These are phyloP conservation scores for Iphiclides podalirius DNA, from an alignment of 2,888 invertebrate genomes.

Conservation along the genomic window DNA sequence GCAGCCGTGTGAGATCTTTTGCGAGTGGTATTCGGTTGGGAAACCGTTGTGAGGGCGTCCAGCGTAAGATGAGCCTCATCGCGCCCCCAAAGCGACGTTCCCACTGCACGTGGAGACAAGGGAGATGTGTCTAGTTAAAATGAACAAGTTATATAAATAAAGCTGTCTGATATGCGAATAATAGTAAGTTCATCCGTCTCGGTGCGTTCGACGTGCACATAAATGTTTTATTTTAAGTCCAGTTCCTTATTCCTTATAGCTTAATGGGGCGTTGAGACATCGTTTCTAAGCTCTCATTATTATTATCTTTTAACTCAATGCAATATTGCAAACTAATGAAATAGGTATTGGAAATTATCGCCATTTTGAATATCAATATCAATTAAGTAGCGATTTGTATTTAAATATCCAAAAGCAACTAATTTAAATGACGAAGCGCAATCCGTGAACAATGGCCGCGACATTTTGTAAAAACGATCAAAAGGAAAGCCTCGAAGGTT, in stretches of 20 bases:
- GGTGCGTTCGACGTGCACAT: constrained; percentile 42
- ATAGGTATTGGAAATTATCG: too few species aligned
- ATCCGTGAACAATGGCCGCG: constrained; percentile 3
- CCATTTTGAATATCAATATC: too few species aligned
- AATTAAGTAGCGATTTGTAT: too few species aligned
- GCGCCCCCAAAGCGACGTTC: constrained; percentile 38
- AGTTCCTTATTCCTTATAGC: constrained; percentile 8
- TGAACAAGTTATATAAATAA: constrained; percentile 72
- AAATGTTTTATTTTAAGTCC: constrained; percentile 24
- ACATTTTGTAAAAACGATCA: not conserved
- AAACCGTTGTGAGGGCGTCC: constrained; percentile 68
- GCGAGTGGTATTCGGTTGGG: constrained; percentile 76
- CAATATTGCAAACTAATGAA: too few species aligned
- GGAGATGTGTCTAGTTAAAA: constrained; percentile 52
- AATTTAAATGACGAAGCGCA: not conserved
- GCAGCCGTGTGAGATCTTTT: constrained; percentile 76
- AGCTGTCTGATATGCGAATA: constrained; percentile 73
- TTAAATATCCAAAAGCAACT: too few species aligned
- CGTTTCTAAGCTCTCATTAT: too few species aligned
- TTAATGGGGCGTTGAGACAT: not conserved
- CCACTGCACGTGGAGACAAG: constrained; percentile 36
- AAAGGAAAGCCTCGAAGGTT: constrained; percentile 33
- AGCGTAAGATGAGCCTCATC: constrained; percentile 46
- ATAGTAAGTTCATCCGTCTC: constrained; percentile 64
- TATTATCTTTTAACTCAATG: too few species aligned